Conservation (phyloP, 2,888 invertebrate species). For the Tipula vernalis region DNA sequence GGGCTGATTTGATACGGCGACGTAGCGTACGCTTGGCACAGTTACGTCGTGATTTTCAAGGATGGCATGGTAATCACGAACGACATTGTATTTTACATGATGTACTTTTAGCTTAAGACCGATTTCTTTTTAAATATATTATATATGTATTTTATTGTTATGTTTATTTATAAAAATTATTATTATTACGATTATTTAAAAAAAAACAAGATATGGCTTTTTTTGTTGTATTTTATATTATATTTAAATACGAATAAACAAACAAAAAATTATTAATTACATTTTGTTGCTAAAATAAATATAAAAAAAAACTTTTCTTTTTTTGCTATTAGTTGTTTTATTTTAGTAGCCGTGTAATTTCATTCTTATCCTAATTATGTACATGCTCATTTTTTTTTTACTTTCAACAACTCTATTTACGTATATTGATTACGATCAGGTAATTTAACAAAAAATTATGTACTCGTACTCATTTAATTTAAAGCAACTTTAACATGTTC, state of each 20-base stretch:
- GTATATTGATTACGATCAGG: not conserved
- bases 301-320: not conserved
- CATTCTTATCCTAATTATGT: not conserved
- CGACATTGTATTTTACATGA: slow-evolving; percentile 33
- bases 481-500: not conserved
- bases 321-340: not conserved
- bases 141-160: not conserved
- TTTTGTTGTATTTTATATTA: not conserved
- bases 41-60: slow-evolving; percentile 29
- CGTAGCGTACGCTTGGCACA: slow-evolving; percentile 28
- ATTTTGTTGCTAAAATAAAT: slow-evolving; percentile 8
- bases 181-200: not conserved
- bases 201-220: not conserved
- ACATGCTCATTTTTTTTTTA: not conserved
- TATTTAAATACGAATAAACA: not conserved
- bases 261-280: not conserved
- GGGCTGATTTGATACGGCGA: slow-evolving; percentile 30
- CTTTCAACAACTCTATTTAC: not conserved
- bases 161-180: slow-evolving; percentile 5
- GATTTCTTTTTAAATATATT: not conserved
- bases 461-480: not conserved
- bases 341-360: not conserved
- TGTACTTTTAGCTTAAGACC: slow-evolving; percentile 21
- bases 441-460: not conserved
- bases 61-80: slow-evolving; percentile 32